Evolutionary conservation across 1,140 invertebrate species (phyloP).

Genomic region (Sinonovacula constricta): DNA sequence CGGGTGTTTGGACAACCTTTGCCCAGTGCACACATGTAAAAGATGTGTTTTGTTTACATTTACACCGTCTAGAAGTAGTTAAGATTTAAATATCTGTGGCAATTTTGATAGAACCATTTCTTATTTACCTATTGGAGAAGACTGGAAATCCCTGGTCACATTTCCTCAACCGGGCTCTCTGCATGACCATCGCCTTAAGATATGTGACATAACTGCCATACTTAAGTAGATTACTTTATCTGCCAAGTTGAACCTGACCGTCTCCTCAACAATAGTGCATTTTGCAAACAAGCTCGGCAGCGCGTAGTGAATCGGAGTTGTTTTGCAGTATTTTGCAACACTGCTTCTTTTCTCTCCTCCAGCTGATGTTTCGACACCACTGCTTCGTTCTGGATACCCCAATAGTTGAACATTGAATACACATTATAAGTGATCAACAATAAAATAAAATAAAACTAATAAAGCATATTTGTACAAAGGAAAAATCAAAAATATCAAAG

Average conservation of each 20-base stretch:
- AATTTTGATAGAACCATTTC: no score
- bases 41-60: constrained; percentile 32
- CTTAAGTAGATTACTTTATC: not conserved
- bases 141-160: not conserved
- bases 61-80: no score
- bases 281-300: not conserved
- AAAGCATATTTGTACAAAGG: no score
- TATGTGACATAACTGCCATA: constrained; percentile 12
- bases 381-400: constrained; percentile 13
- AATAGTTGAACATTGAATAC: constrained; percentile 32
- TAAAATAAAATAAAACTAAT: no score
- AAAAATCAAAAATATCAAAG: no score
- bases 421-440: no score
- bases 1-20: constrained; percentile 20
- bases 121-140: no score
- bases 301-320: no score
- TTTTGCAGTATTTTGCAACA: constrained; percentile 22
- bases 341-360: not conserved
- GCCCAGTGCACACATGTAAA: constrained; percentile 26
- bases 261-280: constrained; percentile 25
- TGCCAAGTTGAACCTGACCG: not conserved
- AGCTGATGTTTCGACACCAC: constrained; percentile 1
- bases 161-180: constrained; percentile 8
- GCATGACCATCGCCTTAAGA: not conserved
- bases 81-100: no score